phyloP scores from a whole-genome alignment of 2,888 invertebrate genomes.

The Andrena fulva region DNA sequence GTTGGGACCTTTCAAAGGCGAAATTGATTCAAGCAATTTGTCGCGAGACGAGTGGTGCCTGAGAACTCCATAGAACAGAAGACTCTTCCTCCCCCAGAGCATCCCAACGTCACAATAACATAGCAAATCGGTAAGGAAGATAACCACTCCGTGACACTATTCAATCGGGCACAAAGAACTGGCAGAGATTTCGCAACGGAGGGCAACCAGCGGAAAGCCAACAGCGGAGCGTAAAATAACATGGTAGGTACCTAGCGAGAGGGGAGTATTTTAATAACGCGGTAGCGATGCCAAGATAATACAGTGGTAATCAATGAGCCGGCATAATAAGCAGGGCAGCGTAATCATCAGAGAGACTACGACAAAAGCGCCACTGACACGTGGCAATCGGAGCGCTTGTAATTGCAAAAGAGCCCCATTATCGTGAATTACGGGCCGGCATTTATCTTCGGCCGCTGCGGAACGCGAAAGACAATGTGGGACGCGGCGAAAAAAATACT shows the following conservation, averaged over 20 bases:
- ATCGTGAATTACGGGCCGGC: background rate
- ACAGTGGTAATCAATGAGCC: background rate
- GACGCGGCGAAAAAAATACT: constrained; percentile 4
- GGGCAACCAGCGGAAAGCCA: background rate
- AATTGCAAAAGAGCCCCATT: background rate
- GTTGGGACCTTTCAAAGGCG: too few relatives aligned
- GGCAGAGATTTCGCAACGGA: background rate
- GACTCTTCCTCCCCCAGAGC: too few relatives aligned
- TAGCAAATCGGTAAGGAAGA: too few relatives aligned
- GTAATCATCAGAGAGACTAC: background rate
- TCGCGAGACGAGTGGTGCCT: too few relatives aligned
- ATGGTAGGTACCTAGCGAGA: background rate
- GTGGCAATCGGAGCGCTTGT: background rate
- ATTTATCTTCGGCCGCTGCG: too few relatives aligned
- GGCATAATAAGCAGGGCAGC: background rate
- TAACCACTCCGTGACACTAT: too few relatives aligned
- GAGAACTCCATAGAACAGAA: too few relatives aligned
- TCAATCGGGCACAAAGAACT: background rate
- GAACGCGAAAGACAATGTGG: constrained; percentile 4
- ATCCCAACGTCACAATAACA: too few relatives aligned
- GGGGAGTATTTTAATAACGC: background rate
- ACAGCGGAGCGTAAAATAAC: background rate
- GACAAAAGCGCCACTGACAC: background rate
- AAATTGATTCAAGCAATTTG: too few relatives aligned
- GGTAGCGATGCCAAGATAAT: background rate